A percentile compares a stretch with the other conserved stretches of the same genome.
phyloP scores from a whole-genome alignment of 1,140 invertebrate species.

The Akabosia matsudoensis region DNA sequence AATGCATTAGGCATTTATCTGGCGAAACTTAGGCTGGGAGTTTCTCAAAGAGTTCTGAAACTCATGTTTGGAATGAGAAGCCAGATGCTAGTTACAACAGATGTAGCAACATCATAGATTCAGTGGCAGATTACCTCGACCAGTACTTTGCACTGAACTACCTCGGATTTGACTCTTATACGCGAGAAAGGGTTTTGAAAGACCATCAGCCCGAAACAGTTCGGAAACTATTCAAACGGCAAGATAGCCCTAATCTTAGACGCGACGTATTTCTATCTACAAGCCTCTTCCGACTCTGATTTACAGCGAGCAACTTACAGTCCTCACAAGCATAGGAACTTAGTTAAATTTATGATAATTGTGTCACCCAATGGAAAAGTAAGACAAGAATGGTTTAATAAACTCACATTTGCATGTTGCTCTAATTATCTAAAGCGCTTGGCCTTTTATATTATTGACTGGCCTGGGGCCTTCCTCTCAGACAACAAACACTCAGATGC shows the following conservation, averaged over 20 bases:
- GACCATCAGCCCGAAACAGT: not conserved
- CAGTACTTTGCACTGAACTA: constrained; percentile 16
- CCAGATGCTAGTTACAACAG: not conserved
- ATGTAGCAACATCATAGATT: constrained; percentile 11
- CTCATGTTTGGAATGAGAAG: not conserved
- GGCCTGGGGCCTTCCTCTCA: constrained; percentile 1
- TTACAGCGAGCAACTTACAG: constrained; percentile 18
- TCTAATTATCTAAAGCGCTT: too few species aligned
- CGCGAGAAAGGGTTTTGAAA: not conserved
- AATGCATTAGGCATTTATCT: constrained; percentile 25
- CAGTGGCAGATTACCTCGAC: not conserved
- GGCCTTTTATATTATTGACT: constrained; percentile 24
- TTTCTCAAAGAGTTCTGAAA: not conserved
- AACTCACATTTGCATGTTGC: too few species aligned
- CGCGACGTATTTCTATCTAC: constrained; percentile 30
- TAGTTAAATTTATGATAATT: constrained; percentile 34
- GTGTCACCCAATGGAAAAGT: constrained; percentile 26
- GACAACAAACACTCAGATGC: constrained; percentile 31
- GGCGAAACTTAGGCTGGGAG: not conserved
- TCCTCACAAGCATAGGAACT: constrained; percentile 17
- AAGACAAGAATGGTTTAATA: too few species aligned
- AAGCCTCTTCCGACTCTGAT: not conserved
- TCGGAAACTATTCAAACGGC: not conserved
- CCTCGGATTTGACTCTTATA: constrained; percentile 1
- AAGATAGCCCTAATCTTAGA: not conserved